phyloP scores from a whole-genome alignment of 2,888 invertebrate genomes.

The Eugnorisma glareosa region DNA sequence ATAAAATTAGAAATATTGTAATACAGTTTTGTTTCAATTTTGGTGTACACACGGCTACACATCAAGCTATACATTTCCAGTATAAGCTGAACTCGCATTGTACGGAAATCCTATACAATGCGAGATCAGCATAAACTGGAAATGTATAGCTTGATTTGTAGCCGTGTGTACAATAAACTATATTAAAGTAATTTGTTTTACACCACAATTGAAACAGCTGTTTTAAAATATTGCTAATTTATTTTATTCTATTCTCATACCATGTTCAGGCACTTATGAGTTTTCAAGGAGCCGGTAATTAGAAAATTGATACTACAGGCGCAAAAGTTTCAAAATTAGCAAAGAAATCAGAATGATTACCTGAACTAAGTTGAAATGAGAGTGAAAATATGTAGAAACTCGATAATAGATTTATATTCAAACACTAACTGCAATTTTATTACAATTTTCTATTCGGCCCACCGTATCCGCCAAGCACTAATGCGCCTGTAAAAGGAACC shows the following conservation, averaged over 20 bases:
- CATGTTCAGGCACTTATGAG: not conserved
- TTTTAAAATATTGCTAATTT: too few species aligned
- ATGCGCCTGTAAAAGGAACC: slow-evolving; percentile 19
- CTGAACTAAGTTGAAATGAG: not conserved
- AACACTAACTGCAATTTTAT: not conserved
- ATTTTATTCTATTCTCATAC: not conserved
- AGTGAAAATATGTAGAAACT: not conserved
- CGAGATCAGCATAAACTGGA: too few species aligned
- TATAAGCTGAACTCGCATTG: too few species aligned
- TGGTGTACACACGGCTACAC: too few species aligned
- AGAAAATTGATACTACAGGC: not conserved
- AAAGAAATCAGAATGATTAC: not conserved
- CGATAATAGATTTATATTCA: not conserved
- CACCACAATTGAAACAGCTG: too few species aligned
- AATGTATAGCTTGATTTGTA: too few species aligned
- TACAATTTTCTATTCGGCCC: not conserved
- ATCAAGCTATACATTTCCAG: too few species aligned
- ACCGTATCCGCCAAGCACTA: not conserved
- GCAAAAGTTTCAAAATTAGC: not conserved
- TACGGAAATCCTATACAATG: too few species aligned
- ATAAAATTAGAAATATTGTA: too few species aligned
- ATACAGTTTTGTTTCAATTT: not conserved
- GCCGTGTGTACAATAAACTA: too few species aligned
- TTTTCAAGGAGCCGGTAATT: not conserved
- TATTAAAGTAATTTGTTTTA: too few species aligned